phyloP scores from a whole-genome alignment of 2,888 invertebrate species.

The Tortrix viridana region DNA sequence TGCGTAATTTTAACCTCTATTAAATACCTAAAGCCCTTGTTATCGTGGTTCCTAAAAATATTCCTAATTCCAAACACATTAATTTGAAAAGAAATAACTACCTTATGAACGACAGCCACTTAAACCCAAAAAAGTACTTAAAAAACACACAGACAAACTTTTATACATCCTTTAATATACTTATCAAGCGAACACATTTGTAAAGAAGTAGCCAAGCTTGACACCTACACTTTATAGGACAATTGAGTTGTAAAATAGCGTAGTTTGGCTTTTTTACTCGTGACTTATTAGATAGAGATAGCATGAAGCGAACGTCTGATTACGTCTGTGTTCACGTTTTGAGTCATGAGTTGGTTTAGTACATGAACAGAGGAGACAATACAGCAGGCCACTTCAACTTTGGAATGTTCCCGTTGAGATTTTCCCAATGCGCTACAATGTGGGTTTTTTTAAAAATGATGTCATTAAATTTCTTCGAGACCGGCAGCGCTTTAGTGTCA shows the following conservation, averaged over 20 bases:
- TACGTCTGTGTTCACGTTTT: conserved; percentile 16
- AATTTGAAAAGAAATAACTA: conserved; percentile 16
- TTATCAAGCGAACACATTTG: conserved; percentile 36
- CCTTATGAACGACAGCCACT: conserved; percentile 18
- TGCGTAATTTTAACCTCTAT: too few relatives aligned
- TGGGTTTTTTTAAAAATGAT: too few relatives aligned
- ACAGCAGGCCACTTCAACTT: too few relatives aligned
- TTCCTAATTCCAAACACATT: not conserved
- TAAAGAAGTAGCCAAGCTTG: conserved; percentile 39
- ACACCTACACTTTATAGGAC: conserved; percentile 21
- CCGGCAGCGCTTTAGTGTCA: too few relatives aligned
- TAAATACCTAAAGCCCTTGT: too few relatives aligned
- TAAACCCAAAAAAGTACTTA: conserved; percentile 15
- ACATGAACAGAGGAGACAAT: conserved; percentile 2
- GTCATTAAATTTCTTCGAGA: too few relatives aligned
- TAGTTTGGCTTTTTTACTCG: conserved; percentile 16
- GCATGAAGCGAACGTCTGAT: conserved; percentile 4
- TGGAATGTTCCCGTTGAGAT: too few relatives aligned
- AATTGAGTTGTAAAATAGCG: not conserved
- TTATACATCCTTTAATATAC: conserved; percentile 37
- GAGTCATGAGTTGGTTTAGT: conserved; percentile 17
- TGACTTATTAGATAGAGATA: conserved; percentile 15
- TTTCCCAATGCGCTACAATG: too few relatives aligned
- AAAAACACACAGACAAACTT: conserved; percentile 32
- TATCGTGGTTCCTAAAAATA: too few relatives aligned